Evolutionary conservation across 53 echinoderm and acorn worm genomes (phyloP).

Genomic region (Holothuria leucospilota): DNA sequence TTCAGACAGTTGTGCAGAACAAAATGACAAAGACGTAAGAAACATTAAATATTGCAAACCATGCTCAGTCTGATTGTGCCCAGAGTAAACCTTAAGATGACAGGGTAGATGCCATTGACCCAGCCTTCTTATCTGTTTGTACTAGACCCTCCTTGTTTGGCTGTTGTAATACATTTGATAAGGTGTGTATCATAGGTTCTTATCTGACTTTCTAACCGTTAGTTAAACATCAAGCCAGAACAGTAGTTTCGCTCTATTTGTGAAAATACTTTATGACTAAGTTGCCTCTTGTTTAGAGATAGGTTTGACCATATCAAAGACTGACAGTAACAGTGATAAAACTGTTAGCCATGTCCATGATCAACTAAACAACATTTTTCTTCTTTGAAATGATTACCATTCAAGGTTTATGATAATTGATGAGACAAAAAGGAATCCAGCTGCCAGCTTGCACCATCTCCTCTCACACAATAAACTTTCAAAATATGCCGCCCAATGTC

Average conservation of each 20-base stretch:
- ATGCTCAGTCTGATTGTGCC: no score
- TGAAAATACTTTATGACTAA: no score
- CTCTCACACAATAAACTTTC: no score
- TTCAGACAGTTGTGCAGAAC: no score
- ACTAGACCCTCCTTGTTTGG: conserved; percentile 3
- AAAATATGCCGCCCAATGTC: neutral
- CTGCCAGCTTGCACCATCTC: no score
- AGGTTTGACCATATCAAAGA: no score
- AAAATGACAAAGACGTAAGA: no score
- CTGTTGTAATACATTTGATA: neutral
- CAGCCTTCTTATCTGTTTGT: conserved; percentile 14
- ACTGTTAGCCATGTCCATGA: no score
- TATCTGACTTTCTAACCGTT: conserved; percentile 4
- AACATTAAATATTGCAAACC: no score
- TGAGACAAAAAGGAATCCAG: conserved; percentile 2
- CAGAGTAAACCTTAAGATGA: no score
- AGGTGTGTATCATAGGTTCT: neutral
- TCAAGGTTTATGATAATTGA: neutral
- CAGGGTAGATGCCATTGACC: no score
- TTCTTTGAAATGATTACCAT: neutral
- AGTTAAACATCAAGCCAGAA: neutral
- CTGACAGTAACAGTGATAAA: no score
- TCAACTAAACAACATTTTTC: neutral
- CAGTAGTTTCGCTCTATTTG: neutral
- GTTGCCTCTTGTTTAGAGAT: neutral